These are phyloP conservation scores for Parascotia fuliginaria DNA, from an alignment of 2,888 invertebrate species.

Conservation along the genomic window DNA sequence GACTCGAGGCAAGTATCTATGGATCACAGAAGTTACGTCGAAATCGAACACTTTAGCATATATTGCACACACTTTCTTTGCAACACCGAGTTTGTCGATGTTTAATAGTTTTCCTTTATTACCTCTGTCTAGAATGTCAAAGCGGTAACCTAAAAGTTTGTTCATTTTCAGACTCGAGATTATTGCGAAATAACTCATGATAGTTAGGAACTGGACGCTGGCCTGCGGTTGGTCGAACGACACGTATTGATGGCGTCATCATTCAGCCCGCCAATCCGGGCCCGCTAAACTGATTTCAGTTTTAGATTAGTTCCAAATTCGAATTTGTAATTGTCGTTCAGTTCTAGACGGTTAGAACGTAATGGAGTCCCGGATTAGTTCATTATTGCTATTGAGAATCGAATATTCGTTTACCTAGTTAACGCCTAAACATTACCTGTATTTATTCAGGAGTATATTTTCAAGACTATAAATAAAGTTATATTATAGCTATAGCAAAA, in stretches of 20 bases:
- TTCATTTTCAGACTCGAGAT: constrained; percentile 28
- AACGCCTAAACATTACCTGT: no score
- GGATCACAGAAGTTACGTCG: no score
- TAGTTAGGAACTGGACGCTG: constrained; percentile 39
- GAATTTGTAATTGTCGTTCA: constrained; percentile 63
- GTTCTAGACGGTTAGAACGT: constrained; percentile 25
- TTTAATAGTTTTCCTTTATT: no score
- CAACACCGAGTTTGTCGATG: no score
- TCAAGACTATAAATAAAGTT: no score
- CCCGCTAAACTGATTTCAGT: constrained; percentile 74
- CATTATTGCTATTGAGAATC: constrained; percentile 1
- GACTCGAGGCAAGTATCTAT: no score
- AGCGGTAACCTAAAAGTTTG: constrained; percentile 6
- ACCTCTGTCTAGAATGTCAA: not conserved
- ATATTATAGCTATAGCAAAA: no score
- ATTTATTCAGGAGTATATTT: no score
- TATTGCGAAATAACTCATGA: constrained; percentile 50
- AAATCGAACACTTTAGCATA: no score
- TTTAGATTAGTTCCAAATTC: constrained; percentile 73
- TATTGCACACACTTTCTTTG: no score
- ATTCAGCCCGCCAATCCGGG: constrained; percentile 75
- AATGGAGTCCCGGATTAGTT: constrained; percentile 31
- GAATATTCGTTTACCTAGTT: no score
- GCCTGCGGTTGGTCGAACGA: constrained; percentile 71
- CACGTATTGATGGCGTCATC: constrained; percentile 80